Base-by-base conservation (phyloP, 2,888 invertebrate species). In the Yponomeuta sedellus region DNA sequence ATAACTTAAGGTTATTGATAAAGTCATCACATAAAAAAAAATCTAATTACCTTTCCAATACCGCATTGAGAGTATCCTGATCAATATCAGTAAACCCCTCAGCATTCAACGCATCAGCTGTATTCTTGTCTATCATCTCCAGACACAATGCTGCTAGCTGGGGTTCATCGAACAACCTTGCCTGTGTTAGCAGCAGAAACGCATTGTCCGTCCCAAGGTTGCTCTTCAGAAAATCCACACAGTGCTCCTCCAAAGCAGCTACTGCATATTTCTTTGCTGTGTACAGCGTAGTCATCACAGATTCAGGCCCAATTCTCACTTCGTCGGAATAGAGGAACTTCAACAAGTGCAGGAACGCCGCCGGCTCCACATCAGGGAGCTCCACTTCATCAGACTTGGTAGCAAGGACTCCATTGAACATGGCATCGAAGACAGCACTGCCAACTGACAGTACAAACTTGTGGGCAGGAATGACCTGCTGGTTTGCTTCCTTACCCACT, bases 221-320 rank as follows among this genome's bases (percentile, higher is more conserved):
- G 70, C 92, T 93, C 71, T 94, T 92, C 16, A 94, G 78, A 80
- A 96, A 96, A 75, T 96, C 96, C 0, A 97, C 96, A 85, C 97
- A 97, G 68, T 95, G 95, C 73, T 94, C 94, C 75, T 97, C 97
- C 69, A 97, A 83, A 3, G 96, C 95, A 0, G 96, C 95, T 0
- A 97, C 96, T 1, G 96, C 96, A 86, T 97, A 97, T 74, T 97
- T 97, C 76, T 97, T 97, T 8, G 97, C 97, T 0, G 96, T 95
- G 74, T 97, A 97, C 64, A 97, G 81, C 0, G 96, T 96, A 1
- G 96, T 95, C 96, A 97, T 96, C 1, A 97, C 97, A 76, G 95
- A 95, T 77, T 97, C 96, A 0, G 96, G 95, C 10, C 95, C 96
- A 73, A 97, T 96, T 68, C 94, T 93, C 12, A 96, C 95, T 78